Evolutionary conservation across 2,888 invertebrate genomes (phyloP).

Genomic region (Therioaphis trifolii): DNA sequence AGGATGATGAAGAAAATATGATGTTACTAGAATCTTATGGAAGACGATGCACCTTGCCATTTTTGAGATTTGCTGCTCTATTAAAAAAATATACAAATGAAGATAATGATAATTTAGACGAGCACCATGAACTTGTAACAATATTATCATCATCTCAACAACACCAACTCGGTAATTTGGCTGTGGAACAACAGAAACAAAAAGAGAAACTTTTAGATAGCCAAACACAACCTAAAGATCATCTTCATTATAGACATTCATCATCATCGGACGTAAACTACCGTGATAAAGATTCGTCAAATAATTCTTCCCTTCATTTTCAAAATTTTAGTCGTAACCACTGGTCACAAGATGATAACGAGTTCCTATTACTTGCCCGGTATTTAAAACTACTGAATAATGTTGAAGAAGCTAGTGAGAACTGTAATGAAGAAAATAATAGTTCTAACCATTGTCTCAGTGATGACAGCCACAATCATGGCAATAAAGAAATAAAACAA

Average conservation of each 20-base stretch:
- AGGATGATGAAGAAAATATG: not conserved
- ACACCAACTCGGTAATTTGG: not conserved
- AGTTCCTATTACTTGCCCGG: constrained; percentile 15
- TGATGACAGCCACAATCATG: not conserved
- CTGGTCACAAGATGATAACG: constrained; percentile 44
- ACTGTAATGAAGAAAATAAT: not conserved
- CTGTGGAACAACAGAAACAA: constrained; percentile 13
- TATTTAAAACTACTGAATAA: constrained; percentile 41
- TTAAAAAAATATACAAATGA: constrained; percentile 69
- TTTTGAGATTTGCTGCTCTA: constrained; percentile 84
- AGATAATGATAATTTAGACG: not conserved
- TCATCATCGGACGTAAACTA: not conserved
- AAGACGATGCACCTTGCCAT: constrained; percentile 77
- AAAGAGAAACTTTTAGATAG: not conserved
- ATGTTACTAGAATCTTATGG: constrained; percentile 35
- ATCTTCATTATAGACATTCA: not conserved
- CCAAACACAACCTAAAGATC: not conserved
- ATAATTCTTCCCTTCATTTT: not conserved
- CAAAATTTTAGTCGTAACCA: not conserved
- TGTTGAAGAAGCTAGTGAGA: not conserved
- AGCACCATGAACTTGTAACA: not conserved
- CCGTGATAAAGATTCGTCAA: not conserved
- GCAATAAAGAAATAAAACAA: not conserved
- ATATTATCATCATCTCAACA: not conserved
- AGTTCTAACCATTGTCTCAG: not conserved